These are phyloP conservation scores for Cuculus canorus DNA, from an alignment of 2,797 vertebrate genomes.

Conservation along the genomic window DNA sequence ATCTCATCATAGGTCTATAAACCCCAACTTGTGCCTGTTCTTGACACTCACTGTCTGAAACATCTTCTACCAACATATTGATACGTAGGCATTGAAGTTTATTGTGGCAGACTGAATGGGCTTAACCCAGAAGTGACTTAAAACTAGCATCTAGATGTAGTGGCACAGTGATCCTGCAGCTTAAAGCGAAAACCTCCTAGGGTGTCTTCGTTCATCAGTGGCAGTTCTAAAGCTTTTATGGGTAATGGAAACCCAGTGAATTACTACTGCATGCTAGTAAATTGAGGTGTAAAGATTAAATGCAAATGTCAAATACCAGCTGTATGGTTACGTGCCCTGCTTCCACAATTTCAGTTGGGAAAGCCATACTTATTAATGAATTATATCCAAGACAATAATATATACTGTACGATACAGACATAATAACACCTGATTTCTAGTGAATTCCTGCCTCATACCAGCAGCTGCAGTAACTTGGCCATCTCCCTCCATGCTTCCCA, in stretches of 20 bases:
- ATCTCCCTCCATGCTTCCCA: not conserved
- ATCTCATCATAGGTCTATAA: not conserved
- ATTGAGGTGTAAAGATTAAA: conserved; percentile 40
- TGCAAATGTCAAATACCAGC: conserved; percentile 15
- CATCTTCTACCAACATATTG: not conserved
- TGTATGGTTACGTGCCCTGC: not conserved
- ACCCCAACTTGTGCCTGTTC: not conserved
- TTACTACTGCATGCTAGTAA: not conserved
- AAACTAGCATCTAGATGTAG: not conserved
- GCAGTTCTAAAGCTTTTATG: conserved; percentile 10
- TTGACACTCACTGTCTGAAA: not conserved
- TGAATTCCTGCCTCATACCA: not conserved
- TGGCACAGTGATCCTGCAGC: not conserved
- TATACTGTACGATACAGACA: not conserved
- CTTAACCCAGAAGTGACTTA: conserved; percentile 19
- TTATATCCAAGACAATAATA: not conserved
- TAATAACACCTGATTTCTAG: not conserved
- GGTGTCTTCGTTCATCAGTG: not conserved
- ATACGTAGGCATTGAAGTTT: not conserved
- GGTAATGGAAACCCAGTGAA: not conserved
- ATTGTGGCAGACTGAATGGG: conserved; percentile 1
- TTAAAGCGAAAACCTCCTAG: conserved; percentile 6
- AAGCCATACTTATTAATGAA: not conserved
- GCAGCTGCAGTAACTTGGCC: not conserved
- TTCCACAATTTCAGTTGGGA: not conserved